phyloP scores from a whole-genome alignment of 2,113 vertebrate genomes.

The Psophia crepitans region DNA sequence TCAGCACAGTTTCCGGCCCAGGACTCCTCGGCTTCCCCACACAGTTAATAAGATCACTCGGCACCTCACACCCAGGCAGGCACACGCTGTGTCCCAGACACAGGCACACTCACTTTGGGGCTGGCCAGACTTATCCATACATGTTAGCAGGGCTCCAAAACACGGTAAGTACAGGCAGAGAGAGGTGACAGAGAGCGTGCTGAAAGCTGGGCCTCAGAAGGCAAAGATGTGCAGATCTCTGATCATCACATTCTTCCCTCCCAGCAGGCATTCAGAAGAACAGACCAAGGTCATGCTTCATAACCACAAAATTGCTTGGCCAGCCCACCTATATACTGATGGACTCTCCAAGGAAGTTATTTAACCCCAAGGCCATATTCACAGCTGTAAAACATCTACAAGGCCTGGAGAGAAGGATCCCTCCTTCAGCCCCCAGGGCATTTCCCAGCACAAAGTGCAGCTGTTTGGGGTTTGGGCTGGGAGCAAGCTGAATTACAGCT shows the following conservation, averaged over 20 bases:
- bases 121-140: accelerated
- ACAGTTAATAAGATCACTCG: background rate
- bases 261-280: background rate
- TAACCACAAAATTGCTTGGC: background rate
- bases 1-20: background rate
- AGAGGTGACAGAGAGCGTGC: background rate
- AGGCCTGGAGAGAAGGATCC: background rate
- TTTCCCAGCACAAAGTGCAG: constrained; percentile 19
- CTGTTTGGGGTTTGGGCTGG: background rate
- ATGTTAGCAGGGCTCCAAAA: accelerated
- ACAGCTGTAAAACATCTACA: background rate
- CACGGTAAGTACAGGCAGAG: accelerated
- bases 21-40: background rate
- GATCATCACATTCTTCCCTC: background rate
- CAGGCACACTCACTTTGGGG: accelerated
- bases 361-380: background rate
- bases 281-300: background rate
- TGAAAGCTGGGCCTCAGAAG: background rate
- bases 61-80: background rate
- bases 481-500: background rate
- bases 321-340: background rate
- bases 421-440: background rate
- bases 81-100: background rate
- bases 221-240: background rate
- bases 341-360: background rate